Conservation (phyloP, 2,113 vertebrate species). For the Ceyx cyanopectus region DNA sequence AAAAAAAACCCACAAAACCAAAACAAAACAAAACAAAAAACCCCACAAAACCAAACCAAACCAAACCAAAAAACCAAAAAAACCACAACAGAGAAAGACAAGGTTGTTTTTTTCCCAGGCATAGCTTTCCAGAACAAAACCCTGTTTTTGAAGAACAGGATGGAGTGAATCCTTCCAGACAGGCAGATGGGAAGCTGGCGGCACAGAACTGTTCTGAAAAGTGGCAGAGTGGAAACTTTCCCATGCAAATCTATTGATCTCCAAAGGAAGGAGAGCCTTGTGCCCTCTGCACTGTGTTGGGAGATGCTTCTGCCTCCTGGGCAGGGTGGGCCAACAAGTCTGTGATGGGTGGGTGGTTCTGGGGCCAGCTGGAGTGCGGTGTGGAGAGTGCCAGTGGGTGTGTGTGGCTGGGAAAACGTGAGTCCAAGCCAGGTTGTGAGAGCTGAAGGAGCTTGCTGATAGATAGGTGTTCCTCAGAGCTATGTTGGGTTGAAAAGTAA, state of each 20-base stretch:
- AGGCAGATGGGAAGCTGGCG: slow-evolving; percentile 31
- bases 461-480: fast-evolving
- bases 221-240: not conserved
- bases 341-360: fast-evolving
- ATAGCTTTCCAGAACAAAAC: not conserved
- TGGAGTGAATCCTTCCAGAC: slow-evolving; percentile 48
- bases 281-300: not conserved
- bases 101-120: not conserved
- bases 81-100: not conserved
- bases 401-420: not conserved
- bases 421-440: not conserved
- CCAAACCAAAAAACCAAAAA: no score
- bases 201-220: not conserved
- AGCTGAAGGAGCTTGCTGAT: not conserved
- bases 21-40: no score
- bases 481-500: not conserved
- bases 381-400: fast-evolving
- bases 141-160: not conserved
- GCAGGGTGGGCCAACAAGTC: not conserved
- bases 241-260: not conserved
- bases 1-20: no score
- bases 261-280: fast-evolving
- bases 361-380: not conserved
- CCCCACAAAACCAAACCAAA: no score
- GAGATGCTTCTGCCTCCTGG: not conserved